Base-by-base conservation (phyloP, 2,797 vertebrate species). In the Syngnathus acus region DNA sequence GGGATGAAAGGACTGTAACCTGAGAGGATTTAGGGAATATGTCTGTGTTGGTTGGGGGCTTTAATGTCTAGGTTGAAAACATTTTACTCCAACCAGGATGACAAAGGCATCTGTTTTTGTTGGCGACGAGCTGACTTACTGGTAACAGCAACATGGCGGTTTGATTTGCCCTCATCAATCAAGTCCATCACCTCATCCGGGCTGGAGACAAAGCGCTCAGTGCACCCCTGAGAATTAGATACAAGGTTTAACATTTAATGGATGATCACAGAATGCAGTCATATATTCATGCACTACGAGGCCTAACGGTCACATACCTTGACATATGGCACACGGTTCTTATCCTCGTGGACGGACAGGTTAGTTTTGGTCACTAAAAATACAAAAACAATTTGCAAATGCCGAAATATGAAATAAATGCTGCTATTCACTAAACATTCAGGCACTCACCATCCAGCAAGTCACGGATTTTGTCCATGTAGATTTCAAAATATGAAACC, bases 401-500 rank as follows among this genome's bases (percentile, higher is more conserved):
- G 54, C 32, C 17, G 40, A 19, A 26, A 65, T 4, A 4, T 9
- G 4, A 40, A 23, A 65, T n/a, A 54, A 13, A 21, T 38, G 5
- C 11, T 16, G 23, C 53, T n/a, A 13, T 57, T 21, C 19, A 61
- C 19, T 11, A 9, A 57, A 40, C 17, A 40, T 37, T 65, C 8
- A 37, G 21, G 0, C 19, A 89, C 94, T 89, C 71, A 98, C 96
- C 95, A 78, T 98, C 96, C 80, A 98, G 89, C 72, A 98, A 93
- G 75, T 98, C 96, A 65, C 96, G 93, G 73, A 98, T 97, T 87
- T 98, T 98, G 83, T 98, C 96, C 94, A 98, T 92, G 80, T 98
- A 98, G 89, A 98, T 98, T 80, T 98, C 96, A 87, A 98, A 98
- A 85, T 98, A 98, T 42, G 96, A 98, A 70, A 97, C 95, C 96